Evolutionary conservation across 2,797 vertebrate genomes (phyloP).

Genomic region (Salmo trutta): DNA sequence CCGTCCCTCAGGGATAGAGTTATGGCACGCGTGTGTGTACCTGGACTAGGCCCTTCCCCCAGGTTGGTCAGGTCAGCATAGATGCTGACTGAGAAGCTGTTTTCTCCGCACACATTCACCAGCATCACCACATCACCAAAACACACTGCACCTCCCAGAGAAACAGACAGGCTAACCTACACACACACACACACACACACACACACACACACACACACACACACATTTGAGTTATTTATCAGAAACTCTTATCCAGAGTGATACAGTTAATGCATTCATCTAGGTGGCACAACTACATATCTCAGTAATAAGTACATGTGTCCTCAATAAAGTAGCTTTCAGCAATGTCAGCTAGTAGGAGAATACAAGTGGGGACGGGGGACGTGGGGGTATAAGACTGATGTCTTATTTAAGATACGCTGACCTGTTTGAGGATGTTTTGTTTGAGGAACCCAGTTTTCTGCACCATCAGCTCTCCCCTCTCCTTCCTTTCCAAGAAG

Average conservation of each 20-base stretch:
- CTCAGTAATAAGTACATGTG: no score
- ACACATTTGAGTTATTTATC: background rate
- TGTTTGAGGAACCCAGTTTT: conserved; percentile 74
- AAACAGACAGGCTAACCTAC: conserved; percentile 78
- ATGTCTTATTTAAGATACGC: no score
- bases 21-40: background rate
- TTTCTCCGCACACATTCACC: conserved; percentile 63
- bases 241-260: no score
- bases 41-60: background rate
- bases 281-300: no score
- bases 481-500: conserved; percentile 78
- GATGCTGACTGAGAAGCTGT: conserved; percentile 73
- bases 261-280: no score
- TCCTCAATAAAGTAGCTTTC: no score
- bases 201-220: background rate
- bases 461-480: conserved; percentile 83
- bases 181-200: conserved; percentile 18
- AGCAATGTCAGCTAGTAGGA: no score
- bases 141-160: conserved; percentile 78
- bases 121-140: conserved; percentile 87
- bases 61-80: conserved; percentile 72
- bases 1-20: background rate
- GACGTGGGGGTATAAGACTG: no score
- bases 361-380: no score
- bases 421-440: conserved; percentile 76